phyloP scores from a whole-genome alignment of 2,113 vertebrate genomes.

The Cyprinodon variegatus region DNA sequence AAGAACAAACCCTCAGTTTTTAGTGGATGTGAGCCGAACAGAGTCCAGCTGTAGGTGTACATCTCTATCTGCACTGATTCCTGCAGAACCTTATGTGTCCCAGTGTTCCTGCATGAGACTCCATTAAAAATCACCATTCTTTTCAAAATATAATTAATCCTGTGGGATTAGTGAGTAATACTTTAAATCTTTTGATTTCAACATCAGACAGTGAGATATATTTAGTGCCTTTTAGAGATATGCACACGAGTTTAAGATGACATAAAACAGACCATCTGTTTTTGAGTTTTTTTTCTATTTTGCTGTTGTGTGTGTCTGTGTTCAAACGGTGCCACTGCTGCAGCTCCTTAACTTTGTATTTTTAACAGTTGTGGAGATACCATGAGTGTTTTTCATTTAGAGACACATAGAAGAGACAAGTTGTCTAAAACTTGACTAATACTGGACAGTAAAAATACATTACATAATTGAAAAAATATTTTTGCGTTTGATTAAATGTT shows the following conservation, averaged over 20 bases:
- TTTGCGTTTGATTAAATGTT: too few relatives aligned
- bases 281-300: neutral
- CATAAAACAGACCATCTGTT: neutral
- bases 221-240: neutral
- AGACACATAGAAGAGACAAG: too few relatives aligned
- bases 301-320: too few relatives aligned
- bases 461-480: too few relatives aligned
- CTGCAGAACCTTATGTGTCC: slow-evolving; percentile 14
- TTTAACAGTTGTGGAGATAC: too few relatives aligned
- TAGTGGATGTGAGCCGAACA: neutral
- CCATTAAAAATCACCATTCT: slow-evolving; percentile 5
- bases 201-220: neutral
- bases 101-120: slow-evolving; percentile 24
- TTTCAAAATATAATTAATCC: neutral
- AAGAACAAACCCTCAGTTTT: slow-evolving; percentile 43
- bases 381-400: too few relatives aligned
- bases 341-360: too few relatives aligned
- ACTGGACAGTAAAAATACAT: too few relatives aligned
- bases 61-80: slow-evolving; percentile 31
- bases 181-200: neutral
- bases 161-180: neutral
- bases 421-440: too few relatives aligned
- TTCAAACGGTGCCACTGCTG: too few relatives aligned
- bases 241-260: neutral
- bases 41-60: slow-evolving; percentile 22